Conservation (phyloP, 2,888 invertebrate species). For the Acleris sparsana region DNA sequence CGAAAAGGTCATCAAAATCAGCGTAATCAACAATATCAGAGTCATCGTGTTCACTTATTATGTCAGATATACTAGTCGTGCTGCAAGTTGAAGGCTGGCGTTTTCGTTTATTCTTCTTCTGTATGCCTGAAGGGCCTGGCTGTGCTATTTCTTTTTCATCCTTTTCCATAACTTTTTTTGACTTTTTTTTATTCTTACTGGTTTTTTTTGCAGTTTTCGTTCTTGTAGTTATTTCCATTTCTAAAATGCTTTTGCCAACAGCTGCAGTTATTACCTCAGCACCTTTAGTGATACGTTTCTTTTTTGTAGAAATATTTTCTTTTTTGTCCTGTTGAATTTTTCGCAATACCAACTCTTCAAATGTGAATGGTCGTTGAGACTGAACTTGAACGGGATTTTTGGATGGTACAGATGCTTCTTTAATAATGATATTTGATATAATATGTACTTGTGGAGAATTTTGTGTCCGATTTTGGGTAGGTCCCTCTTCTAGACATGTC, state of each 20-base stretch:
- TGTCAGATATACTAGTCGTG: slow-evolving; percentile 28
- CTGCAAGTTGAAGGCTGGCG: slow-evolving; percentile 18
- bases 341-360: slow-evolving; percentile 4
- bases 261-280: slow-evolving; percentile 27
- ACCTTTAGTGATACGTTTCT: slow-evolving; percentile 30
- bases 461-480: background rate
- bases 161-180: background rate
- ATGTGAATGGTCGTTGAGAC: background rate
- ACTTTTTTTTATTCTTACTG: slow-evolving; percentile 9
- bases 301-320: slow-evolving; percentile 3
- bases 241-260: slow-evolving; percentile 18
- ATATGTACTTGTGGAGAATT: background rate
- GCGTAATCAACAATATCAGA: slow-evolving; percentile 11
- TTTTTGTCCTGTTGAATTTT: slow-evolving; percentile 8
- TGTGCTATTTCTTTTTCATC: slow-evolving; percentile 10
- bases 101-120: slow-evolving; percentile 29
- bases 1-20: slow-evolving; percentile 2
- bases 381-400: background rate
- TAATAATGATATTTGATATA: no score
- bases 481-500: no score
- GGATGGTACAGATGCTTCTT: background rate
- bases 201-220: background rate
- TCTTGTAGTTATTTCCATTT: background rate
- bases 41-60: slow-evolving; percentile 21
- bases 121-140: slow-evolving; percentile 28